Evolutionary conservation across 2,888 invertebrate species (phyloP).

Genomic region (Phymatocera aterrima): DNA sequence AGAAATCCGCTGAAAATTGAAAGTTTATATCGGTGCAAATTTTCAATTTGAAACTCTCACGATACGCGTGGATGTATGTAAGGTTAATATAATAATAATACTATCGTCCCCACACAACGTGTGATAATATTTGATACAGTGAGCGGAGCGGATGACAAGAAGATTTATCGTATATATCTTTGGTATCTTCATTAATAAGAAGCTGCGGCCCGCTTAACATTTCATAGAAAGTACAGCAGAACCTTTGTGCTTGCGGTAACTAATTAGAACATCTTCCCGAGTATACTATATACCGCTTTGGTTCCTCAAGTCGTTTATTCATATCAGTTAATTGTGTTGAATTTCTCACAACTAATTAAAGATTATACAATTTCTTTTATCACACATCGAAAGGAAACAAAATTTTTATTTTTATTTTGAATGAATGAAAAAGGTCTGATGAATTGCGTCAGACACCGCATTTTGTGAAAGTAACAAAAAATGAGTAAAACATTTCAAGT

Average conservation of each 20-base stretch:
- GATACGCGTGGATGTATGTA: too few relatives aligned
- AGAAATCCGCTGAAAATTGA: too few relatives aligned
- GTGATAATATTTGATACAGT: not conserved
- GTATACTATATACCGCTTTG: not conserved
- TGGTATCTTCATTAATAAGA: conserved; percentile 20
- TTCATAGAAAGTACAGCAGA: conserved; percentile 9
- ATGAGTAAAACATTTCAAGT: too few relatives aligned
- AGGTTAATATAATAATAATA: too few relatives aligned
- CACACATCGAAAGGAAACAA: too few relatives aligned
- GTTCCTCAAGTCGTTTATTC: not conserved
- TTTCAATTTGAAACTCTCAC: too few relatives aligned
- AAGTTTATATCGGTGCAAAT: too few relatives aligned
- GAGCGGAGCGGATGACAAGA: not conserved
- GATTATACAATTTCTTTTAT: not conserved
- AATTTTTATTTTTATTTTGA: too few relatives aligned
- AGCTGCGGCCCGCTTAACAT: not conserved
- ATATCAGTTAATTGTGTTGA: not conserved
- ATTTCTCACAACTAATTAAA: not conserved
- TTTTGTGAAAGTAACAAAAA: too few relatives aligned
- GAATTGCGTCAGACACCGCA: too few relatives aligned
- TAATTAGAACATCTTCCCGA: conserved; percentile 10
- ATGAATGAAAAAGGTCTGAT: too few relatives aligned
- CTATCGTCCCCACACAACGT: too few relatives aligned
- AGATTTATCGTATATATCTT: conserved; percentile 29
- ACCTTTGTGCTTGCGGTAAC: not conserved